Conservation (phyloP, 30 jellyfish, hydroid and myxozoan species). For the Chrysaora quinquecirrha region DNA sequence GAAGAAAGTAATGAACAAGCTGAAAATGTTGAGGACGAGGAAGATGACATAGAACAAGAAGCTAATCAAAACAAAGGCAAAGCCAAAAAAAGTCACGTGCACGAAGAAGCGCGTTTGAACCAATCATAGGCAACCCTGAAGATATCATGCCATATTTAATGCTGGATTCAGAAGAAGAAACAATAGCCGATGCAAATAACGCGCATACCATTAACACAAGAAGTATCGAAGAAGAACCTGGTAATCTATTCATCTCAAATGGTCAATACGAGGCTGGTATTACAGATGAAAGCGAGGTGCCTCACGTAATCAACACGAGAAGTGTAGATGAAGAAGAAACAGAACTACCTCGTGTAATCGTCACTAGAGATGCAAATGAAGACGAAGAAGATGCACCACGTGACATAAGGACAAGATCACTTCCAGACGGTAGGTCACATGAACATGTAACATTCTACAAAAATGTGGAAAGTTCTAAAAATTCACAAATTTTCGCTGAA, state of each 20-base stretch:
- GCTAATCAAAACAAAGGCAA: neutral
- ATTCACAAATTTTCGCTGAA: slow-evolving; percentile 18
- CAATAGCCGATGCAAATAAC: slow-evolving; percentile 15
- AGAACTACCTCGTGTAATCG: slow-evolving; percentile 48
- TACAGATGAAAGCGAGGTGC: neutral
- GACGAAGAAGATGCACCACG: slow-evolving; percentile 67
- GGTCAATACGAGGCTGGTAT: slow-evolving; percentile 3
- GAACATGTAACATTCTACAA: slow-evolving; percentile 50
- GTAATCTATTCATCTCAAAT: too few relatives aligned
- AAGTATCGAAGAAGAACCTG: slow-evolving; percentile 19
- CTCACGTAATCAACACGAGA: slow-evolving; percentile 46
- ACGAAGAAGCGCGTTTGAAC: slow-evolving; percentile 37
- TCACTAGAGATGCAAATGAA: slow-evolving; percentile 36
- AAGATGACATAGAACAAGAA: neutral
- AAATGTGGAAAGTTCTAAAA: slow-evolving; percentile 8
- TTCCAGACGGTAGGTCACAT: slow-evolving; percentile 83
- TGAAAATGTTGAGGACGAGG: neutral
- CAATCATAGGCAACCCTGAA: slow-evolving; percentile 68
- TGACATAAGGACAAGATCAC: slow-evolving; percentile 69
- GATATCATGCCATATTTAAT: slow-evolving; percentile 64
- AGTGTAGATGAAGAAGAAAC: slow-evolving; percentile 53
- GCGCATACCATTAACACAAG: slow-evolving; percentile 34
- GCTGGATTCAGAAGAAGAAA: slow-evolving; percentile 47
- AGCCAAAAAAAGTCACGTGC: slow-evolving; percentile 10
- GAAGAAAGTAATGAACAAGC: neutral